Percentiles rank a stretch among this genome's conserved stretches.
These are phyloP conservation scores for Rotaria magnacalcarata DNA, from an alignment of 2,888 invertebrate species.

Conservation along the genomic window DNA sequence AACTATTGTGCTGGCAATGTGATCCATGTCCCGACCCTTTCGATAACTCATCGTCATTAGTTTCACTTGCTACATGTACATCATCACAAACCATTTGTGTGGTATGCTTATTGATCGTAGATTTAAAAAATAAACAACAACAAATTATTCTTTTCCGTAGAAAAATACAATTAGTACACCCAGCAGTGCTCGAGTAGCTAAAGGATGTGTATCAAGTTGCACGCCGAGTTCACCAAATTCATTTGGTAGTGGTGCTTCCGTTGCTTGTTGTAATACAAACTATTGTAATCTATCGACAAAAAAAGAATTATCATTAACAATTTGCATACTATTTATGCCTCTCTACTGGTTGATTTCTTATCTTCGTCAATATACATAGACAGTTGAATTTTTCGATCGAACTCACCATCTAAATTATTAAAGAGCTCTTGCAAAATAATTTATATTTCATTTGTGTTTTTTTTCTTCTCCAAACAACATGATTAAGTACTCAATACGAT, in stretches of 20 bases:
- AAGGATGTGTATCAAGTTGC: neutral
- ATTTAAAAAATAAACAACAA: no score
- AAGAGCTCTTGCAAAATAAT: no score
- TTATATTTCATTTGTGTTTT: no score
- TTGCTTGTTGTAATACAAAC: constrained; percentile 21
- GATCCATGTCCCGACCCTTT: neutral
- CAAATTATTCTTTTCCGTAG: neutral
- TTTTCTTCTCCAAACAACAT: no score
- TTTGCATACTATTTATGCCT: neutral
- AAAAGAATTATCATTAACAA: neutral
- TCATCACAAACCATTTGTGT: neutral
- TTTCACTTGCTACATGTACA: neutral
- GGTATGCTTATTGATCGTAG: neutral
- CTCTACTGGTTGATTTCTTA: neutral
- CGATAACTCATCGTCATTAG: neutral
- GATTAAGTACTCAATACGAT: no score
- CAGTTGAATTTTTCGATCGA: no score
- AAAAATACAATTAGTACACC: neutral
- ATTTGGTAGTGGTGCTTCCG: neutral
- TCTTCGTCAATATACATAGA: no score
- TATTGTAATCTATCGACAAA: neutral
- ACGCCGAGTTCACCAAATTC: neutral
- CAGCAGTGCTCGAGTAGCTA: neutral
- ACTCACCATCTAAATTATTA: no score
- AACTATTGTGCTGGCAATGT: constrained; percentile 1